Conservation (phyloP, 2,888 invertebrate genomes). For the Lymantria dispar region DNA sequence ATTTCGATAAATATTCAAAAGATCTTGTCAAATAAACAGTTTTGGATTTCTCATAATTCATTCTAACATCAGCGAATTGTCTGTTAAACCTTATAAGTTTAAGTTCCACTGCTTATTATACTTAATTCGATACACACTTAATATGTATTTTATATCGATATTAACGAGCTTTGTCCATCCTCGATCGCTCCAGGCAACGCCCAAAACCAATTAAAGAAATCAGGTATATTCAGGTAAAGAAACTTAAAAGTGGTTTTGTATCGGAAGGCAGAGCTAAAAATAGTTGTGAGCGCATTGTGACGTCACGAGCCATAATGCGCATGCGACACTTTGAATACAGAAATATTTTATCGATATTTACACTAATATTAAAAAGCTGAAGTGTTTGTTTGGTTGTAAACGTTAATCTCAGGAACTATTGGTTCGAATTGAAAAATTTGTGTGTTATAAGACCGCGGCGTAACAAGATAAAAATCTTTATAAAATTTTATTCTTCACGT, state of each 20-base stretch:
- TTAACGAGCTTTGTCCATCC: background rate
- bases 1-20: no score
- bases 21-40: background rate
- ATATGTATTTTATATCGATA: background rate
- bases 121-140: no score
- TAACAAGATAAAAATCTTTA: no score
- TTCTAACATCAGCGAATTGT: background rate
- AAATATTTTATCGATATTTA: conserved; percentile 1
- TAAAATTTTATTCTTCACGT: no score
- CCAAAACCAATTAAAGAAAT: background rate
- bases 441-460: no score
- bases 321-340: conserved; percentile 9
- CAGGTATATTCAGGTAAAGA: background rate
- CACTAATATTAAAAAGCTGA: no score
- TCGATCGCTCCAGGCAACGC: background rate
- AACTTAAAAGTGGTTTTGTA: background rate
- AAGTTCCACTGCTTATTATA: no score
- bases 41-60: conserved; percentile 2
- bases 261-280: conserved; percentile 24
- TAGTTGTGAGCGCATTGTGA: conserved; percentile 26
- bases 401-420: no score
- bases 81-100: background rate
- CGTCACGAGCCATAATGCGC: conserved; percentile 21
- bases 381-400: no score
- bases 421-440: no score